Percentiles rank a stretch among this genome's conserved stretches.
Conservation (phyloP, 2,888 invertebrate species). For the Phymatocera aterrima region DNA sequence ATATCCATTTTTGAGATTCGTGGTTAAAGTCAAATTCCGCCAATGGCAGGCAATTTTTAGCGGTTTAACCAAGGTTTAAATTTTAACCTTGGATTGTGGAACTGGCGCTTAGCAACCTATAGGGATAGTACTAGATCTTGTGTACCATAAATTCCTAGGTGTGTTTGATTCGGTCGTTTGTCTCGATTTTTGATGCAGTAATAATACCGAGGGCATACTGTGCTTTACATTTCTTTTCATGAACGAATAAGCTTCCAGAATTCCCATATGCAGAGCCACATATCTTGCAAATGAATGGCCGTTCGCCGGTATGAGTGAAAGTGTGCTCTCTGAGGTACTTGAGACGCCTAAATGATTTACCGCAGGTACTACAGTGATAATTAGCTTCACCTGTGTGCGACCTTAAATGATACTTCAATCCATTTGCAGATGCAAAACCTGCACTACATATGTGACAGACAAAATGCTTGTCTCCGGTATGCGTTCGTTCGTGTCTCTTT, state of each 20-base stretch:
- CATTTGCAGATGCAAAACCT: constrained; percentile 59
- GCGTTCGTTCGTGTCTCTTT: constrained; percentile 59
- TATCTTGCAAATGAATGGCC: constrained; percentile 57
- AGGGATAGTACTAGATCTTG: not conserved
- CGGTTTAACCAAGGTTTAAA: too few relatives aligned
- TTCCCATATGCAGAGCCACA: constrained; percentile 58
- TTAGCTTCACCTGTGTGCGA: constrained; percentile 58
- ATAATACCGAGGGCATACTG: constrained; percentile 24
- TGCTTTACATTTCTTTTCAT: constrained; percentile 56
- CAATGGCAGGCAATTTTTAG: too few relatives aligned
- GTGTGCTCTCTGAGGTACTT: constrained; percentile 60
- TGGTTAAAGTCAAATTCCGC: not conserved
- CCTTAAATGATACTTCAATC: constrained; percentile 58
- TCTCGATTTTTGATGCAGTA: not conserved
- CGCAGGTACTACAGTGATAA: constrained; percentile 58
- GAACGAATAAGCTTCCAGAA: constrained; percentile 60
- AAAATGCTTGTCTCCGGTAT: constrained; percentile 55
- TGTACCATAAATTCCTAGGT: not conserved
- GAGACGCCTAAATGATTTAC: constrained; percentile 57
- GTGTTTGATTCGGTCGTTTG: not conserved
- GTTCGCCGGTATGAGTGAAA: constrained; percentile 61
- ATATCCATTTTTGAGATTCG: too few relatives aligned
- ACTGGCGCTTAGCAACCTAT: too few relatives aligned
- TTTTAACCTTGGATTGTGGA: too few relatives aligned
- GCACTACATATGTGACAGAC: constrained; percentile 60